Percentiles rank a stretch among this genome's conserved stretches.
phyloP scores from a whole-genome alignment of 2,797 vertebrate genomes.

The Falco peregrinus region DNA sequence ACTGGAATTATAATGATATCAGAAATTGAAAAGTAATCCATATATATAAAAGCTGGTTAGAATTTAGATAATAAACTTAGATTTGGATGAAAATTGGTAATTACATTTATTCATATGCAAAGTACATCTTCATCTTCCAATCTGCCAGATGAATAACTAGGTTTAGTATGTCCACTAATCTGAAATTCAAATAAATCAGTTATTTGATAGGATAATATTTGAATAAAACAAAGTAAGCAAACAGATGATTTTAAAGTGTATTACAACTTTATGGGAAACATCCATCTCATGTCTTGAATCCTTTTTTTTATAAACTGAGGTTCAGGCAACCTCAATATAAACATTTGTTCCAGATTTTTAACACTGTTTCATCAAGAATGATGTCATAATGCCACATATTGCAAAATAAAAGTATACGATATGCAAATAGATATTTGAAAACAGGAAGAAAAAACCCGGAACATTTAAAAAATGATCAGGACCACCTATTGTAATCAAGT shows the following conservation, averaged over 20 bases:
- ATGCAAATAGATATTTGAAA: neutral
- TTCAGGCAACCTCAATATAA: neutral
- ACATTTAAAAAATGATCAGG: neutral
- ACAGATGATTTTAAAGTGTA: neutral
- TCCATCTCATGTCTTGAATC: neutral
- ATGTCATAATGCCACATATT: neutral
- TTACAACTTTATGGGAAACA: neutral
- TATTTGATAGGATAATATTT: neutral
- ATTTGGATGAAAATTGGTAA: neutral
- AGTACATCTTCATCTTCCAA: neutral
- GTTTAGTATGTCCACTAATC: neutral
- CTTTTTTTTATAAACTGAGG: neutral
- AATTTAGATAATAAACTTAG: conserved; percentile 16
- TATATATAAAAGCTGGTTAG: neutral
- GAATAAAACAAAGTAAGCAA: neutral
- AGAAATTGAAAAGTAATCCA: neutral
- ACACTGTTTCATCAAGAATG: neutral
- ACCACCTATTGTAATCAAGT: neutral
- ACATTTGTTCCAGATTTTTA: neutral
- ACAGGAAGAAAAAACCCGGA: neutral
- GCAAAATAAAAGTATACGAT: neutral
- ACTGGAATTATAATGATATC: neutral
- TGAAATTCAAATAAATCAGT: conserved; percentile 17
- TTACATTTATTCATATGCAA: conserved; percentile 2
- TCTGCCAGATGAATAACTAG: neutral